These are phyloP conservation scores for Suricata suricatta DNA, from an alignment of 2,113 vertebrate genomes.

Conservation along the genomic window DNA sequence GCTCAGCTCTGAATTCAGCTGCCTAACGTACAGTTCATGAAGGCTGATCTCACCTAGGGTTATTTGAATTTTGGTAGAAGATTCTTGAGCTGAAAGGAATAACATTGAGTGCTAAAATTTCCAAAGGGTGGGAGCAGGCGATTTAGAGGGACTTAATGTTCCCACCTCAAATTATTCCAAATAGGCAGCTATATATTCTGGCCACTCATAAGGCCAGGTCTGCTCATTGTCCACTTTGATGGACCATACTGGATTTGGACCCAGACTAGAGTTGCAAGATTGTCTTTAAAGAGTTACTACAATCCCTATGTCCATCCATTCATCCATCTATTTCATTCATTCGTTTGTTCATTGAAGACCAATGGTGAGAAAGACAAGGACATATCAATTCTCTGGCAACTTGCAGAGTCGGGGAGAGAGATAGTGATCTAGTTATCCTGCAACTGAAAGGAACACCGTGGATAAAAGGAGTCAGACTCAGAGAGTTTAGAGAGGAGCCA, in stretches of 20 bases:
- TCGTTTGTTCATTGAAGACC: not conserved
- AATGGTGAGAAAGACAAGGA: not conserved
- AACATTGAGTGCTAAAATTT: not conserved
- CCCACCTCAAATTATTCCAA: not conserved
- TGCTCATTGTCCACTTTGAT: not conserved
- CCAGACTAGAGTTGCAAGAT: not conserved
- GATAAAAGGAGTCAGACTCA: not conserved
- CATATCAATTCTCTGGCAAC: not conserved
- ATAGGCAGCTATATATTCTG: too few relatives aligned
- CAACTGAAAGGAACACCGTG: not conserved
- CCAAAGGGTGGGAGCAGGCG: not conserved
- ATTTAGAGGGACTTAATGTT: not conserved
- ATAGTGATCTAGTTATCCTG: not conserved
- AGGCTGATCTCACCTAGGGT: not conserved
- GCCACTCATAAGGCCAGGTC: not conserved
- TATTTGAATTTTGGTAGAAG: not conserved
- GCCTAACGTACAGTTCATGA: not conserved
- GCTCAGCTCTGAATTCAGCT: not conserved
- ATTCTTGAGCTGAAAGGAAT: not conserved
- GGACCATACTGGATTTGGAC: not conserved
- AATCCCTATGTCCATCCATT: not conserved
- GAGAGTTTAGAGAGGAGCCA: too few relatives aligned
- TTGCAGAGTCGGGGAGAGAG: not conserved
- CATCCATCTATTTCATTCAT: not conserved
- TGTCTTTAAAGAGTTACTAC: not conserved